Conservation (phyloP, 2,888 invertebrate genomes). For the Erynnis tages region DNA sequence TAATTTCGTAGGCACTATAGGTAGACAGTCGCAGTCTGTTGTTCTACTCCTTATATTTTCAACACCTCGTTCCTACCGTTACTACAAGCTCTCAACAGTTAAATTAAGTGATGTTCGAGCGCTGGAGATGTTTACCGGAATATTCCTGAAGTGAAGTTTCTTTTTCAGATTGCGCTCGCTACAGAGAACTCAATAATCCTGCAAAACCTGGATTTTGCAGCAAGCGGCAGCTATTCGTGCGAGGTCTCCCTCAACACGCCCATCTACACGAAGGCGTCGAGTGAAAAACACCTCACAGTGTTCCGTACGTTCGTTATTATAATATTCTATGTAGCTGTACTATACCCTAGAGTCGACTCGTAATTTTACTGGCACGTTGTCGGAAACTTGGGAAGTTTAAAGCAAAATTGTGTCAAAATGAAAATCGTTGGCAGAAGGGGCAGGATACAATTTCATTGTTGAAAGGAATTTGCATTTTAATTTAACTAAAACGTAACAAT, state of each 20-base stretch:
- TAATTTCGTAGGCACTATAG: too few relatives aligned
- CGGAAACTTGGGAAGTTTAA: background rate
- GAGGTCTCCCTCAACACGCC: slow-evolving; percentile 88
- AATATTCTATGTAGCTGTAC: slow-evolving; percentile 22
- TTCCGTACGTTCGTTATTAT: slow-evolving; percentile 77
- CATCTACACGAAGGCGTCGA: slow-evolving; percentile 87
- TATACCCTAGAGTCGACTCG: slow-evolving; percentile 11
- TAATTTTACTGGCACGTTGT: slow-evolving; percentile 13
- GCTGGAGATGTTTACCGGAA: background rate
- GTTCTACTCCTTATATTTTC: background rate
- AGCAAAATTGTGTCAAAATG: background rate
- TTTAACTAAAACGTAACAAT: too few relatives aligned
- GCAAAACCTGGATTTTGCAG: slow-evolving; percentile 86
- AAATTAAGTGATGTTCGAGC: background rate
- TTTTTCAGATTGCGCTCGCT: slow-evolving; percentile 83
- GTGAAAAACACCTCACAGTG: slow-evolving; percentile 85
- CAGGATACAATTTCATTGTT: too few relatives aligned
- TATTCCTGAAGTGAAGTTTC: slow-evolving; percentile 3
- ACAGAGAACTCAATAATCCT: slow-evolving; percentile 86
- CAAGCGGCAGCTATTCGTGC: slow-evolving; percentile 87
- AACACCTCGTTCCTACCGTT: background rate
- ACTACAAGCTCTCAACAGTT: background rate
- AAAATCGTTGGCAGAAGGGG: background rate
- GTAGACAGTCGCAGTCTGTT: background rate
- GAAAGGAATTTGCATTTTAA: too few relatives aligned